A percentile compares a stretch with the other conserved stretches of the same genome.
Conservation (phyloP, 2,888 invertebrate species). For the Rosalia funebris region DNA sequence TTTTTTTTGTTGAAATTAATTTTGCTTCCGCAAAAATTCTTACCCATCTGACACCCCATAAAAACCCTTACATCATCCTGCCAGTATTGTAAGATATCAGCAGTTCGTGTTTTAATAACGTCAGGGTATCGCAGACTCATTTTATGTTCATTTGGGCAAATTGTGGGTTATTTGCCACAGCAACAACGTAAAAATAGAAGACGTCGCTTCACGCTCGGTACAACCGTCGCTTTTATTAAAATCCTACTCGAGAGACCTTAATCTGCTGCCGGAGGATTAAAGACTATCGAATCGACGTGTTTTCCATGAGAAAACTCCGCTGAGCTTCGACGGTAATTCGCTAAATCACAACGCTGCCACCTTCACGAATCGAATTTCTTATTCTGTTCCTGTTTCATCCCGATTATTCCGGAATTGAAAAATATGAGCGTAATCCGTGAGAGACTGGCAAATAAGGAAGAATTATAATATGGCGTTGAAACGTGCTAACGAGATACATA, state of each 20-base stretch:
- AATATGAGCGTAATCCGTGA: no score
- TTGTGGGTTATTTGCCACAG: conserved; percentile 8
- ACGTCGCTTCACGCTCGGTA: conserved; percentile 3
- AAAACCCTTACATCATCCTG: no score
- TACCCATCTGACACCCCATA: no score
- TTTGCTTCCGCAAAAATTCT: no score
- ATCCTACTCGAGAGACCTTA: conserved; percentile 18
- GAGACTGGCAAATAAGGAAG: no score
- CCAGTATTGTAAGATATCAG: no score
- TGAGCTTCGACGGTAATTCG: conserved; percentile 19
- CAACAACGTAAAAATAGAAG: conserved; percentile 6
- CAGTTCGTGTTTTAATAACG: neutral
- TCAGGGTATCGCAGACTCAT: neutral
- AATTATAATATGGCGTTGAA: no score
- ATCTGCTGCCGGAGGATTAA: conserved; percentile 20
- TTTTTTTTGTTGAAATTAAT: no score
- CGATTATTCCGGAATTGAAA: conserved; percentile 1
- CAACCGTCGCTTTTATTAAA: conserved; percentile 13
- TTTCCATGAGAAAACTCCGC: conserved; percentile 17
- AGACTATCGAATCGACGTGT: conserved; percentile 22
- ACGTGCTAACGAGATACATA: no score
- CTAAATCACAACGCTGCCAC: conserved; percentile 21
- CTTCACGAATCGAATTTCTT: conserved; percentile 7
- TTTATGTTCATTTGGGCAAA: conserved; percentile 12
- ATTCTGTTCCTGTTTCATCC: conserved; percentile 7